phyloP scores from a whole-genome alignment of 1,140 invertebrate genomes.

The Pachypeltis micranthus region DNA sequence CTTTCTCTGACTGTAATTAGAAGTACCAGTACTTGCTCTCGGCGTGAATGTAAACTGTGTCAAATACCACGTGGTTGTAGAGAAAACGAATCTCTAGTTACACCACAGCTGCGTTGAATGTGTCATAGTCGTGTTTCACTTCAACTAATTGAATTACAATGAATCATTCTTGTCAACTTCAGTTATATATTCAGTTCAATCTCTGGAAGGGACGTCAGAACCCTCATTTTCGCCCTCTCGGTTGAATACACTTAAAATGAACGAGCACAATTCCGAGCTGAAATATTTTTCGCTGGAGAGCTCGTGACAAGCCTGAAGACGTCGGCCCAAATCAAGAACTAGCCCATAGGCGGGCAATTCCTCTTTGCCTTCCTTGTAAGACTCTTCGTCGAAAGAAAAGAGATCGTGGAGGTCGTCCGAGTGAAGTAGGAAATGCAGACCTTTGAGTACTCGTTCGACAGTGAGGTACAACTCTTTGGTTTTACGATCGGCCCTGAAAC shows the following conservation, averaged over 20 bases:
- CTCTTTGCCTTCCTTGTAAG: neutral
- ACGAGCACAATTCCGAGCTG: neutral
- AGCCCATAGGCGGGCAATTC: neutral
- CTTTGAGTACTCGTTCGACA: neutral
- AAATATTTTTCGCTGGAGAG: neutral
- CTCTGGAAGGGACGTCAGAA: too few relatives aligned
- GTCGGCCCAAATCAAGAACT: neutral
- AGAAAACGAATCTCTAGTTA: too few relatives aligned
- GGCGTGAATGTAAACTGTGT: too few relatives aligned
- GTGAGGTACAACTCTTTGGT: conserved; percentile 29
- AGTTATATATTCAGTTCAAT: too few relatives aligned
- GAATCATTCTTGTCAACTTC: neutral
- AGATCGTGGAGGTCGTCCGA: neutral
- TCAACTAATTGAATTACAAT: neutral
- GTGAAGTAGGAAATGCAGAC: neutral
- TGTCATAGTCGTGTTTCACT: neutral
- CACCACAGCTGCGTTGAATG: neutral
- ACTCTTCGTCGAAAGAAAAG: neutral
- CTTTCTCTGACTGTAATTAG: too few relatives aligned
- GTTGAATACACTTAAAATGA: neutral
- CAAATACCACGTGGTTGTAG: too few relatives aligned
- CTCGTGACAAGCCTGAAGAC: neutral
- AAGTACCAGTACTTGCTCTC: too few relatives aligned
- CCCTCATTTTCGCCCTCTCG: neutral
- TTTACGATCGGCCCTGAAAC: conserved; percentile 31